Percentiles rank a stretch among this genome's conserved stretches.
Evolutionary conservation across 2,797 vertebrate species (phyloP).

Genomic region (Natrix natrix): DNA sequence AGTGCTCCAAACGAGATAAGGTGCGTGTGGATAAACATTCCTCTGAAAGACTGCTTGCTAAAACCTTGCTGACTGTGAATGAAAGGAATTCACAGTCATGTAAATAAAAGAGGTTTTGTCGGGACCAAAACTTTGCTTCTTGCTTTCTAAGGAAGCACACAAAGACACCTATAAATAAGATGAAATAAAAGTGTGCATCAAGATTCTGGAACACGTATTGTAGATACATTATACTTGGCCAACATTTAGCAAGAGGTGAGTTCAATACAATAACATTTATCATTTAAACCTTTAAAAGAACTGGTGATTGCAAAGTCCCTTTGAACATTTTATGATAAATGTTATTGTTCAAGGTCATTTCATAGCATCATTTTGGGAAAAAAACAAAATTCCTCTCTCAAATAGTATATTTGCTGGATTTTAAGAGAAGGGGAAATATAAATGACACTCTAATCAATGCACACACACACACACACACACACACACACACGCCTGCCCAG

Average conservation of each 20-base stretch:
- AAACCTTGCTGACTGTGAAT: too few species aligned
- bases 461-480: not conserved
- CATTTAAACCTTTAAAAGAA: not conserved
- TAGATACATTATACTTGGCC: not conserved
- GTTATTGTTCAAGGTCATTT: not conserved
- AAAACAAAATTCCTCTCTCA: not conserved
- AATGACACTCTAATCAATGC: not conserved
- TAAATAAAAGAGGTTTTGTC: too few species aligned
- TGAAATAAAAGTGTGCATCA: not conserved
- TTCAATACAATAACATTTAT: not conserved
- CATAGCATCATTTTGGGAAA: not conserved
- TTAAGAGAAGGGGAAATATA: not conserved
- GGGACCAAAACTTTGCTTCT: too few species aligned
- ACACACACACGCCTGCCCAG: too few species aligned
- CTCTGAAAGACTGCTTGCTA: too few species aligned
- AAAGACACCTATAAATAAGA: not conserved
- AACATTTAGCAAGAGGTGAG: not conserved
- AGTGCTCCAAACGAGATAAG: too few species aligned
- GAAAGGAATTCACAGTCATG: too few species aligned
- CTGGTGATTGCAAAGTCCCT: not conserved
- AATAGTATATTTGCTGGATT: not conserved
- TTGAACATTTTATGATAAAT: not conserved
- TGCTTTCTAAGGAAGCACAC: not conserved
- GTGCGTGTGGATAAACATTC: too few species aligned
- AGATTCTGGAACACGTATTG: not conserved